Base-by-base conservation (phyloP, 2,113 vertebrate genomes). In the Probosciger aterrimus region DNA sequence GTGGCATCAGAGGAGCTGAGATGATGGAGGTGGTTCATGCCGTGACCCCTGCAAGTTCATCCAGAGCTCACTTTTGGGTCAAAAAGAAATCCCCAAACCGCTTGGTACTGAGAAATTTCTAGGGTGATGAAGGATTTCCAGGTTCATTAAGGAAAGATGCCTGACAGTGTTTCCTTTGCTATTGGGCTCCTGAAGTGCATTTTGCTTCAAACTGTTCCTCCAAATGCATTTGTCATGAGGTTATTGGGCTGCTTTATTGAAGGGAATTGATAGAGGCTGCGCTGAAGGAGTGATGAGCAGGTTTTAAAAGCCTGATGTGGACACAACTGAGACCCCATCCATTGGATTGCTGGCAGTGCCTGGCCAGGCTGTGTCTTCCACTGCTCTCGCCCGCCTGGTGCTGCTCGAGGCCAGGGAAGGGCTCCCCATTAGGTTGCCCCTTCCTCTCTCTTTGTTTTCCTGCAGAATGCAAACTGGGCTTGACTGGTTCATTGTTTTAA, bases 401-500 rank as follows among this genome's bases (percentile, higher is more conserved):
- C 10, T 73, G 86, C 84, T 85, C 2, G 3, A 82, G 60, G 74
- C 62, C 4, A 14, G 59, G 50, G 63, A 31, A 15, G 24, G 57
- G 86, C 76, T 88, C 71, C 79, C 80, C 0, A 0, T 67, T 0
- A 9, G 27, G 33, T 64, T 0, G 1, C 88, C 35, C 55, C 62
- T 91, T 91, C 88, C 7, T 0, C 24, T 81, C 23, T 30, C 64
- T 90, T 82, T 88, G 55, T 94, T 88, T 62, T 60, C 35, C 74
- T 84, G 46, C 50, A 71, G 46, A 84, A 88, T 78, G n/a, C 46
- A 80, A 30, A 16, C 57, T 20, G 78, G 41, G 14, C 67, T 87
- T 76, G 94, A 30, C 67, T 53, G 33, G 4, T 57, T 22, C 53
- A 35, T 90, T 90, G 84, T 93, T 93, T 65, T 25, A 59, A 88